Evolutionary conservation across 2,888 invertebrate species (phyloP).

Genomic region (Lasius fuliginosus): DNA sequence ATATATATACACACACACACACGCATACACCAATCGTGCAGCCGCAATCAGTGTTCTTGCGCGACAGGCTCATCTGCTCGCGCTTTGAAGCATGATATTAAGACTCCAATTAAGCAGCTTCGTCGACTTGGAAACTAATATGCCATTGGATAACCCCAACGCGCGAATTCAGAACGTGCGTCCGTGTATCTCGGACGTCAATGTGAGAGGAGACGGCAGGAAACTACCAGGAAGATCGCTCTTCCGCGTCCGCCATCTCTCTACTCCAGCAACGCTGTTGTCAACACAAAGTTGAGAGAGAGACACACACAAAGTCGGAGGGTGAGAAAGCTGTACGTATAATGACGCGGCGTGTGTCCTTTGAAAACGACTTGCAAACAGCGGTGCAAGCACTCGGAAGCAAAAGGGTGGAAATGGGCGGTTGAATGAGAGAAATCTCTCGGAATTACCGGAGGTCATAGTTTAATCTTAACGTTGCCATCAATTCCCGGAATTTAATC

Average conservation of each 20-base stretch:
- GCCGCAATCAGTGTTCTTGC: slow-evolving; percentile 56
- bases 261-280: background rate
- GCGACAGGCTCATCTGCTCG: slow-evolving; percentile 56
- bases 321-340: slow-evolving; percentile 46
- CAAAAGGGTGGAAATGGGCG: slow-evolving; percentile 46
- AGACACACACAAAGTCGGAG: background rate
- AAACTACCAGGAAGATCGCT: slow-evolving; percentile 39
- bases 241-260: slow-evolving; percentile 42
- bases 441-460: slow-evolving; percentile 39
- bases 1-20: background rate
- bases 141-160: slow-evolving; percentile 69
- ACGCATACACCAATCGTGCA: slow-evolving; percentile 19
- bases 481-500: slow-evolving; percentile 66
- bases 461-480: slow-evolving; percentile 54
- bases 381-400: slow-evolving; percentile 49
- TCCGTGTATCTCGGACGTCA: slow-evolving; percentile 37
- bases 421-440: slow-evolving; percentile 34
- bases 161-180: slow-evolving; percentile 63
- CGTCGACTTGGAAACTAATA: slow-evolving; percentile 75
- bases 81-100: slow-evolving; percentile 75
- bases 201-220: slow-evolving; percentile 37
- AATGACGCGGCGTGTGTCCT: slow-evolving; percentile 56
- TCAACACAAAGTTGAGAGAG: slow-evolving; percentile 26
- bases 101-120: slow-evolving; percentile 75
- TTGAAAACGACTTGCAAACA: slow-evolving; percentile 60